Evolutionary conservation across 2,888 invertebrate species (phyloP).

Genomic region (Germaria angustata): DNA sequence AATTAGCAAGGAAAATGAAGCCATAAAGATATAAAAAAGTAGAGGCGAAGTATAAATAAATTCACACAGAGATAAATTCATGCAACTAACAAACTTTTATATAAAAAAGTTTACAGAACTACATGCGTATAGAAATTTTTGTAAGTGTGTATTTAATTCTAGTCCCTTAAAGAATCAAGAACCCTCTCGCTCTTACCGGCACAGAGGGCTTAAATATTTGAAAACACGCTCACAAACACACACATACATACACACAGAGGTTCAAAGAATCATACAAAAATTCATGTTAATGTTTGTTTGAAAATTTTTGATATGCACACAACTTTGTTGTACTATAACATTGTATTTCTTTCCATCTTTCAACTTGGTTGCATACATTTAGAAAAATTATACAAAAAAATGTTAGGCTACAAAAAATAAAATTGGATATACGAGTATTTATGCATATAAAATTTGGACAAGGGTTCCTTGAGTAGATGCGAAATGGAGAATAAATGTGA

Average conservation of each 20-base stretch:
- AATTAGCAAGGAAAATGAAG: slow-evolving; percentile 36
- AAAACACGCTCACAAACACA: neutral
- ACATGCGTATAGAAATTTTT: slow-evolving; percentile 35
- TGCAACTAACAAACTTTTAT: neutral
- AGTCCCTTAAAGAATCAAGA: slow-evolving; percentile 49
- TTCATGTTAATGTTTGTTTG: slow-evolving; percentile 59
- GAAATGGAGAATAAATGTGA: too few species aligned
- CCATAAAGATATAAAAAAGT: neutral
- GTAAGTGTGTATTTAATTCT: slow-evolving; percentile 1
- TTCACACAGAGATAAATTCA: neutral
- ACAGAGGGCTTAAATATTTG: neutral
- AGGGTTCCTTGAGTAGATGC: too few species aligned
- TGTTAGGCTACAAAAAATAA: too few species aligned
- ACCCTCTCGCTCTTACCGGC: neutral
- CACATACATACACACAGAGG: neutral
- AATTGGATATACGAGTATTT: too few species aligned
- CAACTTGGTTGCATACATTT: neutral
- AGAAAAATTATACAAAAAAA: too few species aligned
- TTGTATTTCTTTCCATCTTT: neutral
- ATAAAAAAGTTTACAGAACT: slow-evolving; percentile 20
- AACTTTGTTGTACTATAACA: slow-evolving; percentile 36
- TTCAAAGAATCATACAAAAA: slow-evolving; percentile 43
- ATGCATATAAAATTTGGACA: too few species aligned
- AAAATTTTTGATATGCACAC: slow-evolving; percentile 53
- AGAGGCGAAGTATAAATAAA: neutral